A percentile compares a stretch with the other conserved stretches of the same genome.
Conservation (phyloP, 2,888 invertebrate species). For the Tetragonula carbonaria region DNA sequence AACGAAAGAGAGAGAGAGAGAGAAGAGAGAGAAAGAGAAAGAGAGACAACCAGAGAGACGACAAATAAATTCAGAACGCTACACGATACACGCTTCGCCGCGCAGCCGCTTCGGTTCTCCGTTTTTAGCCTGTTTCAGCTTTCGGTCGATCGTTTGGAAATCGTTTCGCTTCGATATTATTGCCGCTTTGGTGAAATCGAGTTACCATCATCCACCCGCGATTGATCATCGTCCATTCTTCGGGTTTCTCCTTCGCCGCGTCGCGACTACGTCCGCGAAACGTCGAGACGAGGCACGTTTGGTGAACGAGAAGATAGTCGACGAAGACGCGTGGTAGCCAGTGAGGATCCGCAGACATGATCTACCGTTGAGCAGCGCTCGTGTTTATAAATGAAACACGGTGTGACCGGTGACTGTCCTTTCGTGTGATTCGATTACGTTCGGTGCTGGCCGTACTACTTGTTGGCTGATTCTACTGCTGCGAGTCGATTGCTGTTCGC, state of each 20-base stretch:
- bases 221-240: not conserved
- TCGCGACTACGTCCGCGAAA: not conserved
- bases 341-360: slow-evolving; percentile 70
- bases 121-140: slow-evolving; percentile 11
- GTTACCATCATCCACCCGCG: not conserved
- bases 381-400: slow-evolving; percentile 63
- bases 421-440: slow-evolving; percentile 8
- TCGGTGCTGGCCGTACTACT: slow-evolving; percentile 2
- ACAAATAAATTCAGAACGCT: slow-evolving; percentile 71
- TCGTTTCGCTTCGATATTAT: slow-evolving; percentile 32
- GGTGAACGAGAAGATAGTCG: slow-evolving; percentile 24
- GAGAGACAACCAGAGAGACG: slow-evolving; percentile 47
- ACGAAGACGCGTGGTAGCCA: slow-evolving; percentile 16
- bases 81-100: slow-evolving; percentile 61
- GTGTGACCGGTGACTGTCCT: slow-evolving; percentile 30
- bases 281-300: slow-evolving; percentile 3
- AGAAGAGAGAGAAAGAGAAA: slow-evolving; percentile 42
- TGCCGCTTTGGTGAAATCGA: not conserved
- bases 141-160: slow-evolving; percentile 1
- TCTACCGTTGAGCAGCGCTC: slow-evolving; percentile 69
- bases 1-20: slow-evolving; percentile 46
- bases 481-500: slow-evolving; percentile 18
- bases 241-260: not conserved
- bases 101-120: slow-evolving; percentile 51
- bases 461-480: slow-evolving; percentile 1